Conservation (phyloP, 64 coral and sea anemone species). For the Platygyra sinensis region DNA sequence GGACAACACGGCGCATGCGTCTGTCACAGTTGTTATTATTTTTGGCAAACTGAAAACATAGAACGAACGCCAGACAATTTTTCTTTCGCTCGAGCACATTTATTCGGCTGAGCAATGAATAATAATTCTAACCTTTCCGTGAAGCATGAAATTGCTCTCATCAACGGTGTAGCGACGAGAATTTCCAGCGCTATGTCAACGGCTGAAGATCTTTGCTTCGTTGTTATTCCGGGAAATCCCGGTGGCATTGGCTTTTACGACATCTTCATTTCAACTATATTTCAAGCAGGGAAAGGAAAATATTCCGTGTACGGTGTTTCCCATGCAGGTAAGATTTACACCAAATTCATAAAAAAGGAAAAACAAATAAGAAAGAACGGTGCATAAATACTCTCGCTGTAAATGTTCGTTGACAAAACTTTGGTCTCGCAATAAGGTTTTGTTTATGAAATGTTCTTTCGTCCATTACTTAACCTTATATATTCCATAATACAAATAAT, state of each 20-base stretch:
- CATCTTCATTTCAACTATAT: constrained; percentile 60
- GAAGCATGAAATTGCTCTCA: constrained; percentile 65
- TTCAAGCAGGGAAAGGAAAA: constrained; percentile 59
- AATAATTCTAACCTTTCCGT: constrained; percentile 18
- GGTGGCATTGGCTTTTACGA: constrained; percentile 60
- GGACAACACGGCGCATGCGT: constrained; percentile 7
- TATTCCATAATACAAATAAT: no score
- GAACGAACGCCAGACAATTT: not conserved
- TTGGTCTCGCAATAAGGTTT: not conserved
- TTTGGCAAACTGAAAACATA: not conserved
- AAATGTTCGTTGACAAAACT: not conserved
- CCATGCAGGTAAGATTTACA: constrained; percentile 42
- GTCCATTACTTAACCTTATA: not conserved
- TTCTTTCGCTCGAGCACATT: not conserved
- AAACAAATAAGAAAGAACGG: not conserved
- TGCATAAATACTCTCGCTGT: no score
- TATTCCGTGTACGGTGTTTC: constrained; percentile 58
- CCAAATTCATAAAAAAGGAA: not conserved
- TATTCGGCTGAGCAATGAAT: not conserved
- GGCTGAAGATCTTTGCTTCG: constrained; percentile 46
- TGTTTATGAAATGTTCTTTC: not conserved
- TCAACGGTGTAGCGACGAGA: constrained; percentile 65
- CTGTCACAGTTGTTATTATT: constrained; percentile 4
- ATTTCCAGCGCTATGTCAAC: constrained; percentile 49
- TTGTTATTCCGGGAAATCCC: constrained; percentile 57